Evolutionary conservation across 2,113 vertebrate species (phyloP).

Genomic region (Plestiodon gilberti): DNA sequence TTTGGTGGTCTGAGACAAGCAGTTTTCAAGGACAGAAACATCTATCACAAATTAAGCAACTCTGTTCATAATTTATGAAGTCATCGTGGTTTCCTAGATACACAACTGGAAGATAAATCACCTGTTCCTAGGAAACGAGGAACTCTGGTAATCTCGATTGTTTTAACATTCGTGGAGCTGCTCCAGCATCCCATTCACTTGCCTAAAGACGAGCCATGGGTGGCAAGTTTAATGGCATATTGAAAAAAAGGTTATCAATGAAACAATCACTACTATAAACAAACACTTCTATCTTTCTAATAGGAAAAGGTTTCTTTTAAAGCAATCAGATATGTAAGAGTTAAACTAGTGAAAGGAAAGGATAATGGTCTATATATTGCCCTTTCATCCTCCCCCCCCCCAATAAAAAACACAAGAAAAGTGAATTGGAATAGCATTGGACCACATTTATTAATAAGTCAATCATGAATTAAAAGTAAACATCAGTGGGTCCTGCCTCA

Average conservation of each 20-base stretch:
- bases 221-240: background rate
- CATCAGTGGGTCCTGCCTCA: no score
- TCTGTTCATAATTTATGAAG: slow-evolving; percentile 19
- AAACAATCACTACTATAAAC: background rate
- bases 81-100: background rate
- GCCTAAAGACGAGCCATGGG: slow-evolving; percentile 12
- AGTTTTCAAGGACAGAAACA: slow-evolving; percentile 26
- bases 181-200: background rate
- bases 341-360: background rate
- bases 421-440: no score
- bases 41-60: slow-evolving; percentile 24
- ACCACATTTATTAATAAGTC: no score
- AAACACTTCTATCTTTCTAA: background rate
- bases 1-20: slow-evolving; percentile 1
- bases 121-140: background rate
- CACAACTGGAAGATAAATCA: background rate
- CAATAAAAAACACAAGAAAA: no score
- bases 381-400: no score
- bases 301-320: background rate
- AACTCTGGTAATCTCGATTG: background rate
- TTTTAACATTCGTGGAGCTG: background rate
- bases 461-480: no score
- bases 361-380: background rate
- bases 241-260: background rate
- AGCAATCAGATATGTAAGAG: background rate